These are phyloP conservation scores for Apogon hyalosoma DNA, from an alignment of 2,797 vertebrate species.

Conservation along the genomic window DNA sequence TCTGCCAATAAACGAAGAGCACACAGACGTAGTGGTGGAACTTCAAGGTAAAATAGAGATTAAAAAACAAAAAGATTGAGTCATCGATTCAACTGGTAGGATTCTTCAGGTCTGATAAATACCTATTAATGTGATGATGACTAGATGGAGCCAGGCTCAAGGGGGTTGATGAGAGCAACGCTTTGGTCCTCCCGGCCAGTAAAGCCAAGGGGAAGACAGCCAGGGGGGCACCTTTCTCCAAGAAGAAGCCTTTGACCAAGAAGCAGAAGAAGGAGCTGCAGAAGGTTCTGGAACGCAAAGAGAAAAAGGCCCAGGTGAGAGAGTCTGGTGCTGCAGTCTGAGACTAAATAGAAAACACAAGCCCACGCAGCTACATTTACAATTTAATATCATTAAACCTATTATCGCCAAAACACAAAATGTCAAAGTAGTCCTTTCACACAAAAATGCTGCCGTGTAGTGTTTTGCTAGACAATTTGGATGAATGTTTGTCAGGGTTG, in stretches of 20 bases:
- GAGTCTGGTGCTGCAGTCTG: neutral
- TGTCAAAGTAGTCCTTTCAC: no score
- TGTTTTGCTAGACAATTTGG: no score
- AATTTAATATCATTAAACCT: no score
- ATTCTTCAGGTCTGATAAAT: neutral
- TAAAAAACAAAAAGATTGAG: neutral
- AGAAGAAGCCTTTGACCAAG: slow-evolving; percentile 89
- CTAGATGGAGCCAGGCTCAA: slow-evolving; percentile 85
- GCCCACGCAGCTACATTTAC: no score
- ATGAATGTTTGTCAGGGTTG: no score
- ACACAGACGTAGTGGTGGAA: slow-evolving; percentile 77
- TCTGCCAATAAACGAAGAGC: slow-evolving; percentile 36
- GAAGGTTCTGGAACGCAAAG: slow-evolving; percentile 92
- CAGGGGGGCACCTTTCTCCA: slow-evolving; percentile 42
- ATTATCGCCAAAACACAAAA: no score
- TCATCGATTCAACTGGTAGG: neutral
- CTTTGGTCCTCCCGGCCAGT: slow-evolving; percentile 88
- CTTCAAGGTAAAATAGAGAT: slow-evolving; percentile 70
- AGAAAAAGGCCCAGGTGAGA: slow-evolving; percentile 91
- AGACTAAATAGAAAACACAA: no score
- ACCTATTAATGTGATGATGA: neutral
- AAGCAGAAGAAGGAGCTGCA: slow-evolving; percentile 91
- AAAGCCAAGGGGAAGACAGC: slow-evolving; percentile 85
- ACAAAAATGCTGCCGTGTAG: no score
- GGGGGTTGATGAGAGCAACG: slow-evolving; percentile 92